Base-by-base conservation (phyloP, 2,888 invertebrate species). In the Slavum lentiscoides region DNA sequence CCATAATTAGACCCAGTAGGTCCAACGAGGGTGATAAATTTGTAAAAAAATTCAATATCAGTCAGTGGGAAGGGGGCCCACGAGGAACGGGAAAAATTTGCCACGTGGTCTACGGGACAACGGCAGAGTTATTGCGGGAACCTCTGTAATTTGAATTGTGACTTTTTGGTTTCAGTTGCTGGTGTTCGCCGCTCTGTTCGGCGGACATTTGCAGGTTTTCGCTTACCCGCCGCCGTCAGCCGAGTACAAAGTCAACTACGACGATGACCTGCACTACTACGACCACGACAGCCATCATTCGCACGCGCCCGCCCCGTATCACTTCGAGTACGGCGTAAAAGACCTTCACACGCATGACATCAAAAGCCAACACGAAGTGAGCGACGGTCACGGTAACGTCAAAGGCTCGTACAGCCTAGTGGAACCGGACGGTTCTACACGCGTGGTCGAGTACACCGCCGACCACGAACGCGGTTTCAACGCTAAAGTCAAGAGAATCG, bases 291-390 rank as follows among this genome's bases (percentile, higher is more conserved):
- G 43, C 17, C 49, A 61, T 19, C n/a, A 73, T 43, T 21, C 39
- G 13, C 74, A 74, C 30, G 43, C 62, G 2, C 53, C 61, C 15
- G 6, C 61, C 3, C 74, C 74, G 0, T 74, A 64, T 15, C 64
- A 74, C 37, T 74, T 74, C 15, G 49, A 61, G 55, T 74, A 74
- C 53, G 74, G 74, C 15, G 74, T 74, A 7, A 74, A 74, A 19
- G 55, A 74, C 30, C 62, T n/a, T 7, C 74, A 74, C 17, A 74
- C 64, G 15, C 49, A 74, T 15, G 64, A 74, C 53, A 64, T 74
- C 19, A 74, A 74, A 30, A 74, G 62, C 53, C 74, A 74, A 53
- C 30, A 21, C n/a, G 74, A 64, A 30, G n/a, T 30, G 9, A 74
- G 74, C 53, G 74, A 64, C 30, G 74, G 74, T 7, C 64, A 74